These are phyloP conservation scores for Muscicapa comitata DNA, from an alignment of 2,797 vertebrate genomes.

Conservation along the genomic window DNA sequence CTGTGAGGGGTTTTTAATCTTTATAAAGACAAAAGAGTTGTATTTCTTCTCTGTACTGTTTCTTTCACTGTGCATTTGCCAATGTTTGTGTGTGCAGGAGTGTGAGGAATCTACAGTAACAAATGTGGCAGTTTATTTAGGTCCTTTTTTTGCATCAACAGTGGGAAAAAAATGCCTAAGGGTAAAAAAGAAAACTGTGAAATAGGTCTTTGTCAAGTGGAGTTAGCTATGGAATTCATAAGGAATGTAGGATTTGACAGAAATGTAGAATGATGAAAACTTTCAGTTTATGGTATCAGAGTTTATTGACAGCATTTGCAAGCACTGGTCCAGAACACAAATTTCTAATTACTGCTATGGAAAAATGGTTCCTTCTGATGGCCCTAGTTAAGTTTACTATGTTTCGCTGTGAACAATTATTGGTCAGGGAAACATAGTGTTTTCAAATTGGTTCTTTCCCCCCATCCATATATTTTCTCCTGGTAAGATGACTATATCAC, in stretches of 20 bases:
- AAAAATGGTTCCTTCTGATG: background rate
- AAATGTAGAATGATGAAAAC: background rate
- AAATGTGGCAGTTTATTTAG: background rate
- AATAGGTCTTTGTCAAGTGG: conserved; percentile 22
- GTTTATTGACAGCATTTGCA: background rate
- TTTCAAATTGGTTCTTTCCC: background rate
- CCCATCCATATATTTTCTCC: background rate
- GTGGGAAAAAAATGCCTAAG: background rate
- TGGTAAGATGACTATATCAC: background rate
- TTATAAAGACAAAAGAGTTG: background rate
- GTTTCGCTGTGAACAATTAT: background rate
- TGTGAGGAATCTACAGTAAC: background rate
- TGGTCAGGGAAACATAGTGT: background rate
- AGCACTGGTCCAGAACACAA: background rate
- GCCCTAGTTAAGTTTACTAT: background rate
- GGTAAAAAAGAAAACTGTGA: background rate
- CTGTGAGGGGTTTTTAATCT: background rate
- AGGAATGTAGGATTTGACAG: background rate
- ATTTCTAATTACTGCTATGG: background rate
- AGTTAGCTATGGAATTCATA: background rate
- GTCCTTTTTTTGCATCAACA: background rate
- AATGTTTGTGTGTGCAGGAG: background rate
- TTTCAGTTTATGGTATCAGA: background rate
- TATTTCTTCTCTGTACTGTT: background rate
- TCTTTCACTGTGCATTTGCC: background rate